phyloP scores from a whole-genome alignment of 2,797 vertebrate species.

The Myiothlypis chrysogaster region DNA sequence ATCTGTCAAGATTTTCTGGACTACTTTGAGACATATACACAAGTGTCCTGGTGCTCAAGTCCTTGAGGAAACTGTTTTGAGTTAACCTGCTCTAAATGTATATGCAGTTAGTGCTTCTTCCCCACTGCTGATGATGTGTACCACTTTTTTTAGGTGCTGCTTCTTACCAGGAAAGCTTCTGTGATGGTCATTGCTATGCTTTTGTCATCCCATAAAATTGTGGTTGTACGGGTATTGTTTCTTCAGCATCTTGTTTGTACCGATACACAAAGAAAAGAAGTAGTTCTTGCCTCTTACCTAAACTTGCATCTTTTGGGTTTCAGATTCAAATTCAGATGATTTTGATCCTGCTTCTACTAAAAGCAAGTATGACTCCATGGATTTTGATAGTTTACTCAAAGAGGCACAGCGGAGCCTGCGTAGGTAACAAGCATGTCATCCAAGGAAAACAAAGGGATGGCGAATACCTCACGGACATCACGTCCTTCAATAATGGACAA shows the following conservation, averaged over 20 bases:
- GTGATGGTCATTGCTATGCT: not conserved
- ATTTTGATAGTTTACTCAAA: constrained; percentile 99
- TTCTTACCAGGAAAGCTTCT: not conserved
- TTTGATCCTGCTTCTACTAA: constrained; percentile 98
- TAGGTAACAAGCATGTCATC: constrained; percentile 88
- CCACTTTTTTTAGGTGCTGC: not conserved
- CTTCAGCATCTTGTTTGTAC: not conserved
- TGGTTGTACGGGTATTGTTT: not conserved
- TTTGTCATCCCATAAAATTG: not conserved
- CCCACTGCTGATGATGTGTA: not conserved
- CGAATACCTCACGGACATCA: constrained; percentile 90
- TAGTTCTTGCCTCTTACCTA: not conserved
- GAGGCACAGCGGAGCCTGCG: constrained; percentile 97
- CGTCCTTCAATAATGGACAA: constrained; percentile 85
- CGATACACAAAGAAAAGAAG: not conserved
- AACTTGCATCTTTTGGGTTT: constrained; percentile 55
- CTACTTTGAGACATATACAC: not conserved
- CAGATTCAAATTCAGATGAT: constrained; percentile 98
- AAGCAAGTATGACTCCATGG: constrained; percentile 99
- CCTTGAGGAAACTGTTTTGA: not conserved
- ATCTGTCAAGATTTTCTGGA: not conserved
- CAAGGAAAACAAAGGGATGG: constrained; percentile 78
- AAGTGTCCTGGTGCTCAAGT: not conserved
- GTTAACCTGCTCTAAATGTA: not conserved
- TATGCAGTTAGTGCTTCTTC: not conserved